These are phyloP conservation scores for Centropus bengalensis DNA, from an alignment of 2,113 vertebrate genomes.

Conservation along the genomic window DNA sequence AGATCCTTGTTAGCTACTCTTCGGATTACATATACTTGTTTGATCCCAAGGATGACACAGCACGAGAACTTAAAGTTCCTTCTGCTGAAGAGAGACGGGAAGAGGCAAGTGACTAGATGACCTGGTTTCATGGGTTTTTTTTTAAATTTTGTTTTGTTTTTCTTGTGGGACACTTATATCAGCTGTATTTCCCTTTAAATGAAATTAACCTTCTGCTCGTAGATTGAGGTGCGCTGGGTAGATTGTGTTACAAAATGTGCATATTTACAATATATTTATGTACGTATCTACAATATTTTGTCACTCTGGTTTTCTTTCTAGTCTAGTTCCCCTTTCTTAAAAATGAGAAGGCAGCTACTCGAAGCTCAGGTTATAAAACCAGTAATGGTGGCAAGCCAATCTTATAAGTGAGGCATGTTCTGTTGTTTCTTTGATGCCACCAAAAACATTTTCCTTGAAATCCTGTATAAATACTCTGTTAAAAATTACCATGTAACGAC, in stretches of 20 bases:
- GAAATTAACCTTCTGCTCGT: background rate
- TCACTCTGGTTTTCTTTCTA: background rate
- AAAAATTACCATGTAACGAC: background rate
- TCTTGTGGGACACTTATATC: background rate
- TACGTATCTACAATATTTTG: background rate
- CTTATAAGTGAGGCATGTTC: background rate
- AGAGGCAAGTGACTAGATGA: constrained; percentile 82
- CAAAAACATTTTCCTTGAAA: background rate
- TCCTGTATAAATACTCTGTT: background rate
- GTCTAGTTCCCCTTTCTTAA: background rate
- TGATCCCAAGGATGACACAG: constrained; percentile 95
- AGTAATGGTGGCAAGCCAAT: background rate
- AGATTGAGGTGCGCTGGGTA: background rate
- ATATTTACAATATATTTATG: background rate
- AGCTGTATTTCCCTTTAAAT: background rate
- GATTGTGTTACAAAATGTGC: background rate
- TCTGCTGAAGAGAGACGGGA: constrained; percentile 90
- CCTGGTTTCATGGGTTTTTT: background rate
- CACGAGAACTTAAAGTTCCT: constrained; percentile 92
- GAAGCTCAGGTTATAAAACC: background rate
- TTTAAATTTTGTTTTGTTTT: background rate
- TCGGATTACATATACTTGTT: constrained; percentile 99
- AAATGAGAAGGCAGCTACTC: background rate
- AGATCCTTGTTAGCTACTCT: constrained; percentile 98
- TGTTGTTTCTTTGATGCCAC: background rate